Base-by-base conservation (phyloP, 2,113 vertebrate genomes). In the Lonchura striata region DNA sequence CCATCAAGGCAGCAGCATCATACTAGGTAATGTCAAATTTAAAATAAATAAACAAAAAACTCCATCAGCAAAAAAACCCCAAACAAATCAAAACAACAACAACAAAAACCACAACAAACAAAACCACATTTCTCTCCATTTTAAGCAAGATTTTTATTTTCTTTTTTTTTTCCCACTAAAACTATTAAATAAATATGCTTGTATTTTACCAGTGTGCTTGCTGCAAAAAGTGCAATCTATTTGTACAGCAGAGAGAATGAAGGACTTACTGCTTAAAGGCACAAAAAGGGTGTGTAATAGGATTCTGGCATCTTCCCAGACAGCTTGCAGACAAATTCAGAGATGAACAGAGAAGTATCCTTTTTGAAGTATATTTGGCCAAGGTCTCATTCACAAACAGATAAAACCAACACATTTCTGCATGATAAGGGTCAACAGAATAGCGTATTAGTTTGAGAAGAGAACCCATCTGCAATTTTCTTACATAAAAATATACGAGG, bases 161-260 rank as follows among this genome's bases (percentile, higher is more conserved):
- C 16, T 57, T 57, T 92, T 91, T 96, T 92, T 96, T 96, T 90
- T 23, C 68, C 13, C 85, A 80, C 82, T 90, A 69, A 91, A 94
- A 88, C 28, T 92, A 95, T 96, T 92, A 94, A 95, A 94, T 95
- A 95, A 96, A 96, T 95, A 95, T 93, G 94, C 68, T 91, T 88
- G 79, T 83, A 96, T 94, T 95, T 97, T 96, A 86, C 92, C 94
- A 94, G 47, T 92, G 90, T 92, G 82, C 82, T 88, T 88, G 87
- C 95, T 96, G 96, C 96, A 97, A 97, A 97, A 97, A 95, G 96
- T 95, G 94, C 96, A 97, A 97, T 97, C 95, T 95, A 97, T 94
- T 96, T 96, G 96, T 95, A 96, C 96, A 93, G 88, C 94, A 96
- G 52, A 94, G 82, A 94, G 90, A 95, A 95, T 95, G 94, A 92